These are phyloP conservation scores for Pycnomerus fuliginosus DNA, from an alignment of 2,888 invertebrate species.

Conservation along the genomic window DNA sequence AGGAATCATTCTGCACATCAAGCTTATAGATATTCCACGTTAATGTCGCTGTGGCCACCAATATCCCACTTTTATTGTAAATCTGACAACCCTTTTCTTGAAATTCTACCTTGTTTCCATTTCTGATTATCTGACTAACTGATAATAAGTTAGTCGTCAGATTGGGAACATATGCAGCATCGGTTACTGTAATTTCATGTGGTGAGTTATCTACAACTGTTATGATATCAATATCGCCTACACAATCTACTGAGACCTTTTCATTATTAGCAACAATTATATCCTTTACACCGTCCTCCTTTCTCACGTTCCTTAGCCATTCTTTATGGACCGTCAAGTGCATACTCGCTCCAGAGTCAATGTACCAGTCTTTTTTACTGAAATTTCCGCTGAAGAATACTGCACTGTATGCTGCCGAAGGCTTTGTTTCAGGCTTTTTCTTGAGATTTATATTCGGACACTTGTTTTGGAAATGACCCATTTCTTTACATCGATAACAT, in stretches of 20 bases:
- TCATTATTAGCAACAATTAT: background rate
- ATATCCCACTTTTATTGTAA: background rate
- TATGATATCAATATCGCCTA: background rate
- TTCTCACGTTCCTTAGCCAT: background rate
- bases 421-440: no score
- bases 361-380: background rate
- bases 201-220: background rate
- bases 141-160: background rate
- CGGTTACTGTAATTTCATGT: background rate
- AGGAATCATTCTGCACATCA: background rate
- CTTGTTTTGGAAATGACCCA: background rate
- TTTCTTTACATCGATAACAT: constrained; percentile 1
- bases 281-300: background rate
- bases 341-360: background rate
- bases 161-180: no score
- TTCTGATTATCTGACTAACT: background rate
- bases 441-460: background rate
- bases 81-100: background rate
- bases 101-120: background rate
- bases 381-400: background rate
- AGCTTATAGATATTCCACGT: background rate
- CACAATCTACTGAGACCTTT: background rate
- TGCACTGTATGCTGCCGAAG: background rate
- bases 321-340: background rate
- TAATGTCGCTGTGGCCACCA: background rate